A percentile compares a stretch with the other conserved stretches of the same genome.
Conservation (phyloP, 2,797 vertebrate species). For the Muraenolepis orangiensis region DNA sequence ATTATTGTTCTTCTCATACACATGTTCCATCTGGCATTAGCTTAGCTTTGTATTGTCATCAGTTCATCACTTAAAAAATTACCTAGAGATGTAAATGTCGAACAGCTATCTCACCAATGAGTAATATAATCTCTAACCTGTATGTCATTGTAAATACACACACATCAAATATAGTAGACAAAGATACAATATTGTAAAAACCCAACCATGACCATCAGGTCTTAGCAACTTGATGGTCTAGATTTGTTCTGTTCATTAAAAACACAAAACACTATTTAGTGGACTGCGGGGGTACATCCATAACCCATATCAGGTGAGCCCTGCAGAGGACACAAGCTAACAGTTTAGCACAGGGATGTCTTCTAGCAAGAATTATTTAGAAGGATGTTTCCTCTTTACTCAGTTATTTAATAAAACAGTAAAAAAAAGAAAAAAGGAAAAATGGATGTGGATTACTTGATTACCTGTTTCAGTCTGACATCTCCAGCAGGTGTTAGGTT, state of each 20-base stretch:
- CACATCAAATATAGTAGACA: not conserved
- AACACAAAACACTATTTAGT: not conserved
- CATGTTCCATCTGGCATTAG: not conserved
- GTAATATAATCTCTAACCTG: not conserved
- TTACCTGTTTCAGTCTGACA: slow-evolving; percentile 78
- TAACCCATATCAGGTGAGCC: not conserved
- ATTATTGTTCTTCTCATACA: not conserved
- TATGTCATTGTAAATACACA: not conserved
- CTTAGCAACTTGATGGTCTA: not conserved
- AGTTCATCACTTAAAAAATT: not conserved
- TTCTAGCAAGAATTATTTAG: not conserved
- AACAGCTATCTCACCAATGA: not conserved
- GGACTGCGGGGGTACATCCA: not conserved
- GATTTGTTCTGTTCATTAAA: not conserved
- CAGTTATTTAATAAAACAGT: not conserved
- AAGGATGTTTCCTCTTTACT: not conserved
- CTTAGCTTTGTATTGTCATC: not conserved
- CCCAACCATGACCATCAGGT: not conserved
- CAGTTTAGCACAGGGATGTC: not conserved
- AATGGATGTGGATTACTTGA: slow-evolving; percentile 29
- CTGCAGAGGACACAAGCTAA: not conserved
- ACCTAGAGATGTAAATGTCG: not conserved
- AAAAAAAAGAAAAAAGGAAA: too few species aligned
- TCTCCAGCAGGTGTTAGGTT: slow-evolving; percentile 77
- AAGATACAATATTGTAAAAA: not conserved